Conservation (phyloP, 2,888 invertebrate species). For the Gymnoscelis rufifasciata region DNA sequence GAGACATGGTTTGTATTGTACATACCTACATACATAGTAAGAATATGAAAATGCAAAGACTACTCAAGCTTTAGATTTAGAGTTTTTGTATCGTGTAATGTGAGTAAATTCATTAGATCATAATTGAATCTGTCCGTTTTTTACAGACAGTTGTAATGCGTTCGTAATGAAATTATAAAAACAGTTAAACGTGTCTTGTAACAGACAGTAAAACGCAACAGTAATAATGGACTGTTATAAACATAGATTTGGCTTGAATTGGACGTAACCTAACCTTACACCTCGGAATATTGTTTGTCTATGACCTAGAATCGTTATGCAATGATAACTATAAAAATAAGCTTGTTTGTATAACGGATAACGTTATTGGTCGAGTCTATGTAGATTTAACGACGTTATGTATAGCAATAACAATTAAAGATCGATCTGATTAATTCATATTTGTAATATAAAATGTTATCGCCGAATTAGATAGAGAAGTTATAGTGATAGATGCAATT, state of each 20-base stretch:
- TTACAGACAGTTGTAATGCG: slow-evolving; percentile 12
- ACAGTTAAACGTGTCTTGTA: slow-evolving; percentile 3
- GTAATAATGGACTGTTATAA: not conserved
- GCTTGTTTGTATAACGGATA: slow-evolving; percentile 49
- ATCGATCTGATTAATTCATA: not conserved
- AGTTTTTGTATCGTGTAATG: no score
- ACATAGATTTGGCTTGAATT: slow-evolving; percentile 1
- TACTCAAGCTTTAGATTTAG: no score
- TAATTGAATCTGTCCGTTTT: slow-evolving; percentile 9
- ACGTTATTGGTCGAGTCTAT: slow-evolving; percentile 27
- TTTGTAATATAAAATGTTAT: no score
- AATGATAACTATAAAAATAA: slow-evolving; percentile 47
- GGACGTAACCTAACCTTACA: slow-evolving; percentile 37
- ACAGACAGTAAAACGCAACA: not conserved
- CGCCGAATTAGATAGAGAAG: no score
- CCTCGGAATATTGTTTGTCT: slow-evolving; percentile 30
- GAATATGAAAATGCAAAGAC: slow-evolving; percentile 28
- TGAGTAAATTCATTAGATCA: not conserved
- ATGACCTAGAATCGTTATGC: slow-evolving; percentile 54
- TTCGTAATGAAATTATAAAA: slow-evolving; percentile 3
- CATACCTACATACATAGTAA: slow-evolving; percentile 30
- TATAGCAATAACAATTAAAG: slow-evolving; percentile 13
- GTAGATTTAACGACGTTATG: slow-evolving; percentile 31
- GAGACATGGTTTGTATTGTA: slow-evolving; percentile 28
- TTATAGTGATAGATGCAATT: no score